Evolutionary conservation across 2,888 invertebrate genomes (phyloP).

Genomic region (Trachelus stipa): DNA sequence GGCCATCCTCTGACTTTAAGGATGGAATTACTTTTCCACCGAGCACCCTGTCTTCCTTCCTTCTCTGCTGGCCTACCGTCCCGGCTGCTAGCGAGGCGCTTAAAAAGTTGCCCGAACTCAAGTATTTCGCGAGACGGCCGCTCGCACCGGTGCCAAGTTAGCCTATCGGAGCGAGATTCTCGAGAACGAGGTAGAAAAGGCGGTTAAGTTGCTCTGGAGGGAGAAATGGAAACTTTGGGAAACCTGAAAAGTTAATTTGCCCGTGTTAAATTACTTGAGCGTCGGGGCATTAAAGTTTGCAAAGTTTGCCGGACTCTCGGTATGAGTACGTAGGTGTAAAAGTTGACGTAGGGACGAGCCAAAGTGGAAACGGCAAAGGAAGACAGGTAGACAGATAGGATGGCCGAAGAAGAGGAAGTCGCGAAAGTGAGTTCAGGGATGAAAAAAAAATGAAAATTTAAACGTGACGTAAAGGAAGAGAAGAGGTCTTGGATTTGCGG

Average conservation of each 20-base stretch:
- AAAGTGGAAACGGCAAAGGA: too few relatives aligned
- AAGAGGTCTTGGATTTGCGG: too few relatives aligned
- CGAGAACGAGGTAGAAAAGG: slow-evolving; percentile 27
- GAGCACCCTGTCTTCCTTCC: neutral
- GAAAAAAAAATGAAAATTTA: too few relatives aligned
- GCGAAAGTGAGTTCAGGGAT: too few relatives aligned
- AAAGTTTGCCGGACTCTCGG: slow-evolving; percentile 41
- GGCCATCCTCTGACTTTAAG: slow-evolving; percentile 42
- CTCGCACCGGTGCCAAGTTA: slow-evolving; percentile 10
- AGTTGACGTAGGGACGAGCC: too few relatives aligned
- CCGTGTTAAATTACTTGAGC: slow-evolving; percentile 64
- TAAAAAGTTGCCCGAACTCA: slow-evolving; percentile 51
- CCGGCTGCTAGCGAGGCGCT: slow-evolving; percentile 45
- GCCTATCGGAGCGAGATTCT: slow-evolving; percentile 1
- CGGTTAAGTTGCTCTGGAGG: slow-evolving; percentile 49
- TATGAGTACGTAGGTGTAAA: too few relatives aligned
- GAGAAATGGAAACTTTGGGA: slow-evolving; percentile 51
- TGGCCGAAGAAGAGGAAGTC: too few relatives aligned
- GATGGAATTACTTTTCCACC: slow-evolving; percentile 52
- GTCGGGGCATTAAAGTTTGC: slow-evolving; percentile 60
- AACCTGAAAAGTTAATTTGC: slow-evolving; percentile 66
- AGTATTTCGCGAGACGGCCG: slow-evolving; percentile 8
- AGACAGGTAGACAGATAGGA: too few relatives aligned
- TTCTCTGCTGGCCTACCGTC: neutral
- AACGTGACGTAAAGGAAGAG: too few relatives aligned